Conservation (phyloP, 2,113 vertebrate genomes). For the Boulengerochromis microlepis region DNA sequence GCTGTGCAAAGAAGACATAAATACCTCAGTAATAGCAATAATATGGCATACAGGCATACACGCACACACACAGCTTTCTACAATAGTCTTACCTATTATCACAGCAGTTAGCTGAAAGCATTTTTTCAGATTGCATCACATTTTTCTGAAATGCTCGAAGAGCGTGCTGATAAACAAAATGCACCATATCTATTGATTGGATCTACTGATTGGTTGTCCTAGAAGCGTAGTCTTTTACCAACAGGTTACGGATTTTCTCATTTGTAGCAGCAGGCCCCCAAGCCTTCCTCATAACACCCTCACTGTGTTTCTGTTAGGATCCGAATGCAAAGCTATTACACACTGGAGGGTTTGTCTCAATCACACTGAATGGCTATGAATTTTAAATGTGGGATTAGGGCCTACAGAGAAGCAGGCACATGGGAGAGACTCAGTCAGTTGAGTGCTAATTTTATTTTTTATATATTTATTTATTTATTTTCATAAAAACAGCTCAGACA, state of each 20-base stretch:
- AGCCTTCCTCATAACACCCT: slow-evolving; percentile 41
- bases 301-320: slow-evolving; percentile 58
- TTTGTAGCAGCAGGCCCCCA: slow-evolving; percentile 10
- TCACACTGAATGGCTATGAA: slow-evolving; percentile 69
- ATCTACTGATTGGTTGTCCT: slow-evolving; percentile 19
- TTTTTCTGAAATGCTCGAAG: background rate
- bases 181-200: slow-evolving; percentile 14
- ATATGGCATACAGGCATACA: background rate
- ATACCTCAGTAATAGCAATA: background rate
- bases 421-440: slow-evolving; percentile 48
- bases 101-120: background rate
- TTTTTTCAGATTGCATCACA: slow-evolving; percentile 8
- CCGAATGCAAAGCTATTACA: slow-evolving; percentile 67
- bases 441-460: slow-evolving; percentile 62
- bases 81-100: background rate
- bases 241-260: slow-evolving; percentile 46
- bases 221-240: background rate
- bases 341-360: slow-evolving; percentile 69
- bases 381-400: slow-evolving; percentile 69
- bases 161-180: slow-evolving; percentile 19
- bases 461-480: background rate
- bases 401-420: slow-evolving; percentile 53
- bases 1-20: background rate
- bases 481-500: slow-evolving; percentile 19
- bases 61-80: background rate